These are phyloP conservation scores for Thryonomys swinderianus DNA, from an alignment of 2,113 vertebrate genomes.

Conservation along the genomic window DNA sequence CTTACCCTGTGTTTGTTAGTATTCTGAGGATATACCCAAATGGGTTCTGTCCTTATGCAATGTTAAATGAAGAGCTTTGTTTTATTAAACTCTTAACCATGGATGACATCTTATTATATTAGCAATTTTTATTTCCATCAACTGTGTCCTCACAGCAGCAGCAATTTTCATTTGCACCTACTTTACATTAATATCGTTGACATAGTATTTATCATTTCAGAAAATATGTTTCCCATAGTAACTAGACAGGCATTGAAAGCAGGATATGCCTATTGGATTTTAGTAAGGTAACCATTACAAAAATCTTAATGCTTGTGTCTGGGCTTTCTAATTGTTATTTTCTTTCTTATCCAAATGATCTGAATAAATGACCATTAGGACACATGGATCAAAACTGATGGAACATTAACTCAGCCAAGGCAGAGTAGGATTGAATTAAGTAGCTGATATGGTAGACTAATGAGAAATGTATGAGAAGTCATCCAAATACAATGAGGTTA, in stretches of 20 bases:
- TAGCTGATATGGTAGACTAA: background rate
- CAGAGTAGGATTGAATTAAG: background rate
- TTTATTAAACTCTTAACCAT: conserved; percentile 43
- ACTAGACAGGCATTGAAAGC: background rate
- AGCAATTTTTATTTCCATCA: conserved; percentile 58
- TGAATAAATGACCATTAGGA: conserved; percentile 14
- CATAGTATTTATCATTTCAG: background rate
- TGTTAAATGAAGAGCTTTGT: conserved; percentile 47
- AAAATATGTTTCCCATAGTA: conserved; percentile 49
- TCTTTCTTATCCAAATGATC: conserved; percentile 40
- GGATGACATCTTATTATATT: conserved; percentile 50
- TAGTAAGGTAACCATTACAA: background rate
- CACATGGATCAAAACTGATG: conserved; percentile 37
- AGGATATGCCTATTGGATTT: background rate
- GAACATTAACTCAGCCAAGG: background rate
- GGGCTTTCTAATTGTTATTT: conserved; percentile 45
- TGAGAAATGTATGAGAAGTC: conserved; percentile 36
- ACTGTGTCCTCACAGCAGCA: background rate
- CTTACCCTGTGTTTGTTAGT: background rate
- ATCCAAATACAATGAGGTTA: conserved; percentile 42
- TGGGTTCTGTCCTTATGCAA: background rate
- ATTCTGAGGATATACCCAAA: conserved; percentile 24
- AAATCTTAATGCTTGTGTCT: conserved; percentile 37
- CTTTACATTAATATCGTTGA: conserved; percentile 23
- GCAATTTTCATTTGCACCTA: conserved; percentile 59